Conservation (phyloP, 2,113 vertebrate species). For the Lepus europaeus region DNA sequence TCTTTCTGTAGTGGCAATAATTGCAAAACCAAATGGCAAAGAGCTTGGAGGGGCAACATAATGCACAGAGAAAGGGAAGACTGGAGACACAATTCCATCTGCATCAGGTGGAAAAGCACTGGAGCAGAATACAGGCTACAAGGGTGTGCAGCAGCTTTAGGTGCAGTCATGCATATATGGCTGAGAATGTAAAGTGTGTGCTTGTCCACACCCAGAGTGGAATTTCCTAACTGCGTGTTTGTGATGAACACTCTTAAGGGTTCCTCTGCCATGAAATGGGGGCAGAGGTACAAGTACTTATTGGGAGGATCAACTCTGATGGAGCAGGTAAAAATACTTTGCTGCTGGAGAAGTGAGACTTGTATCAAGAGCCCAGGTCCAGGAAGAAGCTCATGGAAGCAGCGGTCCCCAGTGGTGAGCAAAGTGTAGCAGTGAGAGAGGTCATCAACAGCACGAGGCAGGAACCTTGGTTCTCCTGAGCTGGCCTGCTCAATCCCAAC, state of each 20-base stretch:
- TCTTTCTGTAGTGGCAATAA: neutral
- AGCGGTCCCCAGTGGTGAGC: neutral
- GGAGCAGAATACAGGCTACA: neutral
- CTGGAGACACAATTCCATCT: neutral
- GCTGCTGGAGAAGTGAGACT: neutral
- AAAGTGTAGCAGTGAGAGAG: neutral
- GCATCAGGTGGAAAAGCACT: neutral
- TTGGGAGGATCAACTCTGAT: neutral
- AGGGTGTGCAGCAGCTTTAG: neutral
- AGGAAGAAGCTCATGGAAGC: neutral
- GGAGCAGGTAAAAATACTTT: neutral
- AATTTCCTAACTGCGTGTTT: neutral
- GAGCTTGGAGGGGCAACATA: neutral
- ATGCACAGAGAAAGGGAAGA: neutral
- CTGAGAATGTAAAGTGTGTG: neutral
- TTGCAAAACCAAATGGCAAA: neutral
- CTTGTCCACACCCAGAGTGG: neutral
- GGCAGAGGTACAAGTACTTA: neutral
- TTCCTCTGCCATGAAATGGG: neutral
- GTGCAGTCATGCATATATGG: accelerated
- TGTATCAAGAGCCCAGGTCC: neutral
- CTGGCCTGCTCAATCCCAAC: neutral
- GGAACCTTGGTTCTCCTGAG: neutral
- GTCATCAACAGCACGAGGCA: accelerated
- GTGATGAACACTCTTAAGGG: neutral